Evolutionary conservation across 2,888 invertebrate species (phyloP).

Genomic region (Fabriciana adippe): DNA sequence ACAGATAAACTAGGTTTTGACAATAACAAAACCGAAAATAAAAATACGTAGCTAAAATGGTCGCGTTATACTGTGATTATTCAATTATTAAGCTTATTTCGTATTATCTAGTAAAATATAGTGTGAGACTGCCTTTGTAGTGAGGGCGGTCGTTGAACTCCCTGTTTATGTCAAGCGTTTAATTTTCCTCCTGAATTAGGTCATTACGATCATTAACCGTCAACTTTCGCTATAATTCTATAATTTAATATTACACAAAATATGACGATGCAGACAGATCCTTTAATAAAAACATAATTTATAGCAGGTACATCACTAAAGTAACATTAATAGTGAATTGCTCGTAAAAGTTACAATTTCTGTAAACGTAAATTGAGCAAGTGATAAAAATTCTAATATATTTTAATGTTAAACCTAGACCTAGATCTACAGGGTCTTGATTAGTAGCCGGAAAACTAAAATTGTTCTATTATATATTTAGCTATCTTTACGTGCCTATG

Average conservation of each 20-base stretch:
- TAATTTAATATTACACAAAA: constrained; percentile 14
- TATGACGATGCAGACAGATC: not conserved
- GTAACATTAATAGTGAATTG: not conserved
- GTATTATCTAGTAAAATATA: constrained; percentile 24
- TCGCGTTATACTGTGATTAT: constrained; percentile 23
- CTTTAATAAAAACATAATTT: constrained; percentile 6
- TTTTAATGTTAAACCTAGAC: no score
- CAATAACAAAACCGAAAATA: not conserved
- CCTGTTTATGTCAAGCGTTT: constrained; percentile 43
- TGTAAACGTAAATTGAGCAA: no score
- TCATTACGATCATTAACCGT: constrained; percentile 41
- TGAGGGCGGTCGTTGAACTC: constrained; percentile 43
- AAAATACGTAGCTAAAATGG: not conserved
- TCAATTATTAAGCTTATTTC: constrained; percentile 25
- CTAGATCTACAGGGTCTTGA: no score
- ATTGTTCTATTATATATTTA: no score
- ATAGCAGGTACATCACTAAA: not conserved
- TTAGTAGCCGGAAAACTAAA: no score
- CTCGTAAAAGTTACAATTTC: no score
- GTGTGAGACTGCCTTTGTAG: constrained; percentile 28
- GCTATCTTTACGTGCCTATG: no score
- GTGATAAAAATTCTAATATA: no score
- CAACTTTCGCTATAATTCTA: constrained; percentile 19
- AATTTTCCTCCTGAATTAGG: constrained; percentile 47
- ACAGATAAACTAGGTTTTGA: no score